These are phyloP conservation scores for Ceyx cyanopectus DNA, from an alignment of 2,113 vertebrate genomes.

Conservation along the genomic window DNA sequence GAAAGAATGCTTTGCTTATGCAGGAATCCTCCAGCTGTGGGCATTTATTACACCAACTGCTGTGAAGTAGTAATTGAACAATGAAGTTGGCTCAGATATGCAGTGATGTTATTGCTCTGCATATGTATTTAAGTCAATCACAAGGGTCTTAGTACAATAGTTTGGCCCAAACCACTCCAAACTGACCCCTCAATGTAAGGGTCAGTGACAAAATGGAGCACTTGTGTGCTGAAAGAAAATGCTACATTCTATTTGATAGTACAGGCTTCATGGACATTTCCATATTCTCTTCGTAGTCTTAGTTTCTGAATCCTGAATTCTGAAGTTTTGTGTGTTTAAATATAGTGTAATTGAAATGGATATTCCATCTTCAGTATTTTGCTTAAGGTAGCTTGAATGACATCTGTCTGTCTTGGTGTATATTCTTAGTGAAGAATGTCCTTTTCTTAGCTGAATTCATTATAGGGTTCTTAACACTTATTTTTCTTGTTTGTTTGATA, in stretches of 20 bases:
- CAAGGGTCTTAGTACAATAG: not conserved
- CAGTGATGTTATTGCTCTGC: slow-evolving; percentile 30
- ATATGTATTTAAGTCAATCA: not conserved
- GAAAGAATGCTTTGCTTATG: slow-evolving; percentile 53
- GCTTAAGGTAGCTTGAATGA: not conserved
- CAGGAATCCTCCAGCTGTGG: slow-evolving; percentile 49
- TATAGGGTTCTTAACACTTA: not conserved
- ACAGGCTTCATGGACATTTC: not conserved
- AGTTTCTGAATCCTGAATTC: not conserved
- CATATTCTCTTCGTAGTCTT: not conserved
- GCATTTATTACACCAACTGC: not conserved
- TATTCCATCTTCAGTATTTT: not conserved
- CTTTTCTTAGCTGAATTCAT: not conserved
- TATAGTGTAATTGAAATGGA: not conserved
- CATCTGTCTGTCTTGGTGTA: not conserved
- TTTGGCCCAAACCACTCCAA: not conserved
- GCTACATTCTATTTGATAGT: not conserved
- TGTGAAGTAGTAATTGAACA: slow-evolving; percentile 17
- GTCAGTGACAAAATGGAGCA: not conserved
- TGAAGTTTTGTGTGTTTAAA: not conserved
- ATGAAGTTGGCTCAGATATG: slow-evolving; percentile 16
- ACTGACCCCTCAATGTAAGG: not conserved
- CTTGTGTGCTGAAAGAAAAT: not conserved
- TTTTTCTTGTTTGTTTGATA: not conserved
- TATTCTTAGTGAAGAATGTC: not conserved